Evolutionary conservation across 2,888 invertebrate genomes (phyloP).

Genomic region (Melangyna quadrimaculata): DNA sequence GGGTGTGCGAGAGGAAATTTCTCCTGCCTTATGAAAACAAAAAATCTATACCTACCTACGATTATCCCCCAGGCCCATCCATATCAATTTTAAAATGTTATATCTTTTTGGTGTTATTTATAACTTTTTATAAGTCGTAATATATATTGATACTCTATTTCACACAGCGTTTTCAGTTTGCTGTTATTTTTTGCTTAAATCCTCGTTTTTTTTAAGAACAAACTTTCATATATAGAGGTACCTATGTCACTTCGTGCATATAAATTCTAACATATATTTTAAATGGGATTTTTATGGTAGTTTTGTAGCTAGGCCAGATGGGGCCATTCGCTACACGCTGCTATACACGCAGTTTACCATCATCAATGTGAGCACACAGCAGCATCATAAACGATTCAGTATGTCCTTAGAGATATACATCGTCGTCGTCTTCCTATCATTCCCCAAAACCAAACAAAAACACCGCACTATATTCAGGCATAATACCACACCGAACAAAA

Average conservation of each 20-base stretch:
- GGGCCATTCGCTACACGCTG: constrained; percentile 59
- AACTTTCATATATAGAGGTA: constrained; percentile 34
- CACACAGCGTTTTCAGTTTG: background rate
- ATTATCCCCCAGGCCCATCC: constrained; percentile 55
- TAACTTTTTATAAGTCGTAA: constrained; percentile 28
- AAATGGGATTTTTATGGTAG: constrained; percentile 71
- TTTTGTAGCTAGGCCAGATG: constrained; percentile 71
- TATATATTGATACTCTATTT: constrained; percentile 38
- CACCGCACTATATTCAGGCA: constrained; percentile 29
- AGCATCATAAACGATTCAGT: constrained; percentile 70
- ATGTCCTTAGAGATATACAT: constrained; percentile 70
- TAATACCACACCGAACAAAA: constrained; percentile 21
- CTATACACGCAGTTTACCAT: constrained; percentile 39
- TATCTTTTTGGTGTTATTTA: constrained; percentile 60
- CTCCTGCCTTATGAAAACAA: background rate
- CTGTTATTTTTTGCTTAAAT: background rate
- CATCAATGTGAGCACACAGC: constrained; percentile 54
- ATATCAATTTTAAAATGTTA: constrained; percentile 68
- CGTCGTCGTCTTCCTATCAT: constrained; percentile 3
- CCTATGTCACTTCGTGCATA: constrained; percentile 62
- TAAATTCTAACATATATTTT: constrained; percentile 71
- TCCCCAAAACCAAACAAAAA: background rate
- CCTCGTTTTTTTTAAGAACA: background rate
- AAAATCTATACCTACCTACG: constrained; percentile 8
- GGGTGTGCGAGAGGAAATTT: background rate